Conservation (phyloP, 1,140 invertebrate species). For the Elysia chlorotica region DNA sequence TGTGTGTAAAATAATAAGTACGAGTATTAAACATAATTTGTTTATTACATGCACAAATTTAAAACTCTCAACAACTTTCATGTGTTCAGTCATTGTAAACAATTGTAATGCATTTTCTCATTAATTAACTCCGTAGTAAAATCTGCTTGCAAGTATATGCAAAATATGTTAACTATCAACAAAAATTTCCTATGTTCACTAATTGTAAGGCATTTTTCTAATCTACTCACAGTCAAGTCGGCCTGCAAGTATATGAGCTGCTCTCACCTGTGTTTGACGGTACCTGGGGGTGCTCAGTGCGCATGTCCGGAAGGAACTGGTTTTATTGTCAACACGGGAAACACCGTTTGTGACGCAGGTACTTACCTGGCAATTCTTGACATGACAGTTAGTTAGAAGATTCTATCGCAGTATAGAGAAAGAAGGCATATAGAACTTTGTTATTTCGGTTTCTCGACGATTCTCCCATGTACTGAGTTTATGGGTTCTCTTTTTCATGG, state of each 20-base stretch:
- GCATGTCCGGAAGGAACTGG: constrained; percentile 80
- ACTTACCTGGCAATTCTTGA: constrained; percentile 29
- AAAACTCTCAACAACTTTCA: too few species aligned
- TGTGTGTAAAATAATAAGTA: too few species aligned
- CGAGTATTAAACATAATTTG: too few species aligned
- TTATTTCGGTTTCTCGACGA: not conserved
- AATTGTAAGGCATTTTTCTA: too few species aligned
- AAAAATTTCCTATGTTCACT: too few species aligned
- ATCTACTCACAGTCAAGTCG: constrained; percentile 71
- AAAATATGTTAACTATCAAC: too few species aligned
- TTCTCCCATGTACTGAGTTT: not conserved
- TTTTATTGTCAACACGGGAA: constrained; percentile 51
- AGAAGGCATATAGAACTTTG: not conserved
- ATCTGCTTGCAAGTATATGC: too few species aligned
- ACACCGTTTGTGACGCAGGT: constrained; percentile 73
- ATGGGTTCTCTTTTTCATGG: not conserved
- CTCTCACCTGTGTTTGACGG: constrained; percentile 87
- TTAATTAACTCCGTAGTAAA: too few species aligned
- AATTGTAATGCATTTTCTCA: too few species aligned
- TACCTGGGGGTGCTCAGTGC: constrained; percentile 84
- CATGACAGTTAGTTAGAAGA: not conserved
- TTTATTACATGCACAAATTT: too few species aligned
- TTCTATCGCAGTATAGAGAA: not conserved
- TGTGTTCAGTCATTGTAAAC: too few species aligned
- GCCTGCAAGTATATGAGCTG: constrained; percentile 75